These are phyloP conservation scores for Chelonus insularis DNA, from an alignment of 1,140 invertebrate species.

Conservation along the genomic window DNA sequence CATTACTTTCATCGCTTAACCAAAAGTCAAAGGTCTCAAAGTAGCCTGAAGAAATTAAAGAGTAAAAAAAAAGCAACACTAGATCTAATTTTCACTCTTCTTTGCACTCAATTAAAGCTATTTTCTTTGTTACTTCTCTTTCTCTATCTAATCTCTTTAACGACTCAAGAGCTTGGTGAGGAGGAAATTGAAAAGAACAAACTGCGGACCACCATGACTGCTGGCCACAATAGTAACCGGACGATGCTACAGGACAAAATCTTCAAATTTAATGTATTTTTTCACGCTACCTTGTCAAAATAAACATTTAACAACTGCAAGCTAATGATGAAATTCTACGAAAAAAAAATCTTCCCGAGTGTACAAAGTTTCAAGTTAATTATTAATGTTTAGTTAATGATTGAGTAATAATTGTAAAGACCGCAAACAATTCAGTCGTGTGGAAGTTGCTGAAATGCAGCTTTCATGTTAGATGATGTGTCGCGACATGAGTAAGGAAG, in stretches of 20 bases:
- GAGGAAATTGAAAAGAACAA: constrained; percentile 23
- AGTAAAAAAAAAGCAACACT: too few species aligned
- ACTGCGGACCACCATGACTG: constrained; percentile 10
- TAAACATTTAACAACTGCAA: constrained; percentile 21
- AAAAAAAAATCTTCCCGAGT: constrained; percentile 14
- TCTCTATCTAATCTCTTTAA: constrained; percentile 22
- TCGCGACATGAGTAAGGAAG: not conserved
- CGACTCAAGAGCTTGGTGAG: constrained; percentile 13
- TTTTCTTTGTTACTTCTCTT: too few species aligned
- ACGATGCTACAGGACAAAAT: not conserved
- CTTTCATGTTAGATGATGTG: not conserved
- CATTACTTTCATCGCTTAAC: too few species aligned
- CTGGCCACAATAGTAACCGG: not conserved
- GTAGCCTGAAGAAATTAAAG: too few species aligned
- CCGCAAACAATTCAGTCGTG: too few species aligned
- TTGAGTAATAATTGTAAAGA: too few species aligned
- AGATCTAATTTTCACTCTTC: too few species aligned
- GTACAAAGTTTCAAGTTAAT: too few species aligned
- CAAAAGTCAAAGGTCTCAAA: too few species aligned
- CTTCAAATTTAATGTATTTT: constrained; percentile 12
- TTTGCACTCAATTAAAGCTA: too few species aligned
- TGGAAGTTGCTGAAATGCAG: not conserved
- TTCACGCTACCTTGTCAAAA: constrained; percentile 29
- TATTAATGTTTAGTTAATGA: too few species aligned
- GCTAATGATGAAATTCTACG: constrained; percentile 29